phyloP scores from a whole-genome alignment of 2,888 invertebrate species.

The Cynaeus angustus region DNA sequence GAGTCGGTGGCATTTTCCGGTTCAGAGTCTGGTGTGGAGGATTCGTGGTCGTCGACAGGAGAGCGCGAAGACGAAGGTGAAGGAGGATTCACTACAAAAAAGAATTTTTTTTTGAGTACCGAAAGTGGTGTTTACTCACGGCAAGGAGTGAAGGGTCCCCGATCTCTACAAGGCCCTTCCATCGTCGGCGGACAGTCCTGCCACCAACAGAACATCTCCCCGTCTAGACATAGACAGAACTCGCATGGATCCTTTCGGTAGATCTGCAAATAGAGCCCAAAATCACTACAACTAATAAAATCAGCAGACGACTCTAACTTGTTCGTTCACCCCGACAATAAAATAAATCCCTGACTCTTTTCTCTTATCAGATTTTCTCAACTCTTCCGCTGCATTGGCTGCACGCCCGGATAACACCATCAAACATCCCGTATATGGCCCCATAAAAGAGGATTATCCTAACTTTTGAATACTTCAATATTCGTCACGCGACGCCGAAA shows the following conservation, averaged over 20 bases:
- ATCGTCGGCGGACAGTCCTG: constrained; percentile 75
- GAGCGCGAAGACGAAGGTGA: constrained; percentile 39
- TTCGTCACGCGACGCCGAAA: too few relatives aligned
- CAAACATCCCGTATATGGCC: too few relatives aligned
- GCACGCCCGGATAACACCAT: too few relatives aligned
- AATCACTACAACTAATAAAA: too few relatives aligned
- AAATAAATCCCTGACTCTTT: background rate
- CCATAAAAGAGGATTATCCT: too few relatives aligned
- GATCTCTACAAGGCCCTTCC: constrained; percentile 70
- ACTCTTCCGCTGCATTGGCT: too few relatives aligned
- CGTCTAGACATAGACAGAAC: constrained; percentile 78
- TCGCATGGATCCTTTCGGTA: constrained; percentile 77
- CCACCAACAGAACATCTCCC: constrained; percentile 81
- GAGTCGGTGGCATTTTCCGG: constrained; percentile 54
- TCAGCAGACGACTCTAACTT: too few relatives aligned
- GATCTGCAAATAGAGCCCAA: constrained; percentile 71
- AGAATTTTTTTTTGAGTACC: background rate
- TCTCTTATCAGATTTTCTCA: too few relatives aligned
- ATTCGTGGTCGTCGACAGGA: constrained; percentile 40
- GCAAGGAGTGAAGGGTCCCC: constrained; percentile 70
- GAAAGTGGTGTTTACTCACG: constrained; percentile 62
- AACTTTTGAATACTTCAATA: background rate
- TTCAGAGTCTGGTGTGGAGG: constrained; percentile 13
- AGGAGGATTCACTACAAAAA: constrained; percentile 26
- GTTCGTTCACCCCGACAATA: background rate